Base-by-base conservation (phyloP, 2,113 vertebrate genomes). In the Sitta europaea region DNA sequence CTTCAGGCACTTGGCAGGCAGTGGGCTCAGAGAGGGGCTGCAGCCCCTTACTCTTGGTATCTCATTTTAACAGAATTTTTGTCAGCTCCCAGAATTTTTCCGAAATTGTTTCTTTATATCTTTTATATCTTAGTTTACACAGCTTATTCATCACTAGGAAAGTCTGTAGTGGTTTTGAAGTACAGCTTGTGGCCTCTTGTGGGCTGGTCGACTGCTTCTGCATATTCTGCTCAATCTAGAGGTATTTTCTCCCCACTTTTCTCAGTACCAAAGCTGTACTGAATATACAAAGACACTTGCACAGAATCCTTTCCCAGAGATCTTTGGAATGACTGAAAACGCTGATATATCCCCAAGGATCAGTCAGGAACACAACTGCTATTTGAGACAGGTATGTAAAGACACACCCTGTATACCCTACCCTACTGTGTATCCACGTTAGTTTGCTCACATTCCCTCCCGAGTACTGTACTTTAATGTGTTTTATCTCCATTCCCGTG, bases 271-370 rank as follows among this genome's bases (percentile, higher is more conserved):
- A 88, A 98, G 98, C 94, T 99, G 98, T 95, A 98, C 98, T 6
- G 98, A 99, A 20, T 98, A 98, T 75, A 98, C 98, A 43, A 99
- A 98, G 97, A 96, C 95, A 6, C 97, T 99, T 91, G 98, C 99
- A 8, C 96, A 98, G 94, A 99, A 98, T 90, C 98, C 98, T 4
- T 98, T 98, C 2, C 98, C 98, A 1, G 98, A 99, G 90, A 97
- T 99, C 75, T 99, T 98, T 85, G 98, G 98, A 63, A 99, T 99
- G 99, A 98, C 99, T 1, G 90, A 98, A 94, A 99, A 99, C 29
- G 98, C 99, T 12, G 98, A 98, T 86, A 98, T 99, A n/a, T n/a
- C 97, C 98, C 98, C 45, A 99, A 99, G 85, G 98, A 98, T 96
- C 98, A 99, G 94, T 95, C 98, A 21, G 99, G 99, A 97, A 99